Conservation (phyloP, 2,888 invertebrate genomes). For the Drosophila nr. perissopoda region DNA sequence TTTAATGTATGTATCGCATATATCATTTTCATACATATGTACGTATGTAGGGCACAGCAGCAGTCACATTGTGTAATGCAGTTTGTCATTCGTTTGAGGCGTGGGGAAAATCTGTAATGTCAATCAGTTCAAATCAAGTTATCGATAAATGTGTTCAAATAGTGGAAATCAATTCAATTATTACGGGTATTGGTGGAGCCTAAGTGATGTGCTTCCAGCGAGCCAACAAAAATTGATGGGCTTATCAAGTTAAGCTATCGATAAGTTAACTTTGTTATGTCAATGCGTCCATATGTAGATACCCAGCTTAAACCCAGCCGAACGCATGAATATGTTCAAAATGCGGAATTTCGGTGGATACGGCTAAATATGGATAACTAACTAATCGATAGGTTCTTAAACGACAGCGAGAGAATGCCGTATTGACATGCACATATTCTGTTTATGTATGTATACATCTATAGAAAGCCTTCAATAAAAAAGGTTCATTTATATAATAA, state of each 20-base stretch:
- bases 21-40: not conserved
- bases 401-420: too few relatives aligned
- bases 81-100: conserved; percentile 55
- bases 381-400: not conserved
- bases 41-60: conserved; percentile 27
- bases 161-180: conserved; percentile 41
- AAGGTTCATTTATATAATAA: not conserved
- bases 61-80: conserved; percentile 60
- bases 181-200: conserved; percentile 12
- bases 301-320: not conserved
- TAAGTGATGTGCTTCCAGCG: not conserved
- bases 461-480: not conserved
- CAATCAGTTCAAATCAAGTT: conserved; percentile 44
- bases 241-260: conserved; percentile 18
- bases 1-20: not conserved
- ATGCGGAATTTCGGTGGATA: not conserved
- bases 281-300: not conserved
- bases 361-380: not conserved
- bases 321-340: conserved; percentile 9
- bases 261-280: conserved; percentile 13
- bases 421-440: not conserved
- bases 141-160: conserved; percentile 51
- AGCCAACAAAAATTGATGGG: not conserved
- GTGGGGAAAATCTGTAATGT: conserved; percentile 32
- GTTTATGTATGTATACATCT: not conserved